Percentiles rank a stretch among this genome's conserved stretches.
Conservation (phyloP, 2,797 vertebrate species). For the Loriculus beryllinus region DNA sequence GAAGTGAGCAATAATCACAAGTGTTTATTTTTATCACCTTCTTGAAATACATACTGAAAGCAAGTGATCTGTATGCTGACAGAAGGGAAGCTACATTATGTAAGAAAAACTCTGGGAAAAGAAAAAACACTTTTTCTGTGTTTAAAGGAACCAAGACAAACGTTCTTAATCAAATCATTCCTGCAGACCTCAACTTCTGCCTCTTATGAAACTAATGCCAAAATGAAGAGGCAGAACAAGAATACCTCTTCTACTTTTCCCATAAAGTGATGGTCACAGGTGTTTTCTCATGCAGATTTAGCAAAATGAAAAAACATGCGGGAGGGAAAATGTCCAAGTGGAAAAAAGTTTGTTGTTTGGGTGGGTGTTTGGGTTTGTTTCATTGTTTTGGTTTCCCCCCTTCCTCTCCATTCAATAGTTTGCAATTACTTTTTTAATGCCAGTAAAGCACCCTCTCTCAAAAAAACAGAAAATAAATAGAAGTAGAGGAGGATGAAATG, state of each 20-base stretch:
- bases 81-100: not conserved
- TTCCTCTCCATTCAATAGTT: not conserved
- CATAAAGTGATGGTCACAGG: not conserved
- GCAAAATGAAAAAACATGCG: not conserved
- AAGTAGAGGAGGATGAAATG: not conserved
- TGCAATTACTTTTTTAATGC: not conserved
- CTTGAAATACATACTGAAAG: not conserved
- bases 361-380: rapidly evolving
- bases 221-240: not conserved
- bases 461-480: not conserved
- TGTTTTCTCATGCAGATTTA: not conserved
- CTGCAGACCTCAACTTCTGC: not conserved
- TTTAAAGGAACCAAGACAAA: not conserved
- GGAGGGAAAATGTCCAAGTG: not conserved
- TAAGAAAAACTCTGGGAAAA: not conserved
- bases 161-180: not conserved
- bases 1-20: not conserved
- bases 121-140: not conserved
- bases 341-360: not conserved
- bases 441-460: not conserved
- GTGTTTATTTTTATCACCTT: not conserved
- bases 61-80: not conserved
- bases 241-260: not conserved
- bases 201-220: not conserved
- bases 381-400: too few species aligned